Evolutionary conservation across 2,888 invertebrate genomes (phyloP).

Genomic region (Drosophila atroscutellata): DNA sequence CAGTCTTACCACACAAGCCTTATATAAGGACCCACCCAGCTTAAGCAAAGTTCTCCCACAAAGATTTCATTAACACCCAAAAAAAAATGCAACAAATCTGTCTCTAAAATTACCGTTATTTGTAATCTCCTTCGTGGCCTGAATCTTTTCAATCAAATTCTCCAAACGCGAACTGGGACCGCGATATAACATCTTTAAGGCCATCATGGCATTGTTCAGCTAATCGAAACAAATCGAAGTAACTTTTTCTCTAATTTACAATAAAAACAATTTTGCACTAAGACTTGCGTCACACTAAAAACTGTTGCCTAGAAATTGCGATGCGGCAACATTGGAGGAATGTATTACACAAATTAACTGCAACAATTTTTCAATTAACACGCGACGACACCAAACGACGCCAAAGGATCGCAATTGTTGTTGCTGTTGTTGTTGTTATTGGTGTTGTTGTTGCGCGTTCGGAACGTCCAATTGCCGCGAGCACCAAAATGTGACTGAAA

Average conservation of each 20-base stretch:
- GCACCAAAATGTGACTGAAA: conserved; percentile 84
- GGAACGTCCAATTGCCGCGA: conserved; percentile 81
- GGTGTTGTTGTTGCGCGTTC: conserved; percentile 29
- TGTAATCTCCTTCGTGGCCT: conserved; percentile 90
- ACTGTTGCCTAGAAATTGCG: neutral
- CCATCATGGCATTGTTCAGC: conserved; percentile 82
- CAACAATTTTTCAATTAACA: conserved; percentile 41
- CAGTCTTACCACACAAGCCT: neutral
- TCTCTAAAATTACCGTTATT: conserved; percentile 76
- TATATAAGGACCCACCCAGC: neutral
- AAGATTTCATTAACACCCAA: neutral
- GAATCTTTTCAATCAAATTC: conserved; percentile 94
- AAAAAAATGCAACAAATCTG: neutral
- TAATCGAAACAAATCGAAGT: conserved; percentile 11
- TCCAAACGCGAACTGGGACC: conserved; percentile 94
- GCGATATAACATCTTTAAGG: conserved; percentile 91
- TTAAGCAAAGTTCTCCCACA: neutral
- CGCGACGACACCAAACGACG: conserved; percentile 64
- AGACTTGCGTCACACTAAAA: conserved; percentile 47
- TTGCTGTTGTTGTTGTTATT: conserved; percentile 21
- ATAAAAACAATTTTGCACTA: conserved; percentile 37
- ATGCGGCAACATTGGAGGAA: conserved; percentile 15
- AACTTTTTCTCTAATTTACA: conserved; percentile 4
- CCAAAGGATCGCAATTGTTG: conserved; percentile 63
- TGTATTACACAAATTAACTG: conserved; percentile 18